Base-by-base conservation (phyloP, 2,797 vertebrate genomes). In the Anguilla megastoma region DNA sequence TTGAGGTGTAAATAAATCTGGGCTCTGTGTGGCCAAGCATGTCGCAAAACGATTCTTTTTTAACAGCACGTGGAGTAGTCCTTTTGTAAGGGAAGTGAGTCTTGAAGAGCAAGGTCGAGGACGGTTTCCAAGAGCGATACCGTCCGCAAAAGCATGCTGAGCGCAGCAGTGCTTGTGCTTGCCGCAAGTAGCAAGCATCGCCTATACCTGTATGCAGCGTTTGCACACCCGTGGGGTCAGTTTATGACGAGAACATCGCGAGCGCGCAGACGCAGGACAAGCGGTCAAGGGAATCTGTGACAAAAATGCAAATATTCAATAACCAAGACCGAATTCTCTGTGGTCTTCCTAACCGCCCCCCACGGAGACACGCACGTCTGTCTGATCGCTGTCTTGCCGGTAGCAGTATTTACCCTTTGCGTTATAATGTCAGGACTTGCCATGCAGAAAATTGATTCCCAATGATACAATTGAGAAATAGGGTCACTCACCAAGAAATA, bases 391-490 rank as follows among this genome's bases (percentile, higher is more conserved):
- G 89, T 89, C 91, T 92, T 88, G 92, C 93, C 91, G 85, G 84
- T 90, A 91, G 93, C 93, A 88, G 86, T 88, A 87, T 84, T 85
- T 93, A 96, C 95, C 94, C 93, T 95, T 96, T 96, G 94, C 93
- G 94, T 95, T 94, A 95, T 95, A 97, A 96, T 96, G 95, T 96
- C 96, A 96, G 94, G 92, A 91, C 95, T 96, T 96, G 94, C 95
- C 95, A 96, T 94, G 95, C 96, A 96, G 96, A 96, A 96, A 96
- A 95, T 95, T 93, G 95, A 96, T 96, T 97, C 96, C 96, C 95
- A 94, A 95, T 96, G 95, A 96, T 91, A 94, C 93, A 94, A 94
- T 92, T 94, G 93, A 95, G 94, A 91, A 95, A 91, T 93, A 93
- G 92, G 71, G 91, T 92, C 95, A 95, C 93, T 96, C 89, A 94